Conservation (phyloP, 1,140 invertebrate genomes). For the Lordiphosa stackelbergi region DNA sequence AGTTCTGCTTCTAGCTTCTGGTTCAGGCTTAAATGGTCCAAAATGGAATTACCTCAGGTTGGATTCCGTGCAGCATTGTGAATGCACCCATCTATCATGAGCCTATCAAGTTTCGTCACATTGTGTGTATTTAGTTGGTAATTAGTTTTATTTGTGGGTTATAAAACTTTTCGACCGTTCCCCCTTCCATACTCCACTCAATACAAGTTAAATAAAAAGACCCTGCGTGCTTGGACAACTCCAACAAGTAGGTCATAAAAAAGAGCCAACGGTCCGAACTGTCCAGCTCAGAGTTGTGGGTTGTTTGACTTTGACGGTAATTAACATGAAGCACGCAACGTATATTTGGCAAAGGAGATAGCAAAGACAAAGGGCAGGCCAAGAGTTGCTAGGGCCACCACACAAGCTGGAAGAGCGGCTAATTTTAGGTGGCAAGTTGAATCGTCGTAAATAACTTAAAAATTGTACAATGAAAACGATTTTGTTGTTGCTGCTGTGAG, state of each 20-base stretch:
- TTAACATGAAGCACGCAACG: constrained; percentile 55
- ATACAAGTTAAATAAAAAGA: constrained; percentile 6
- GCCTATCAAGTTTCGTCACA: constrained; percentile 20
- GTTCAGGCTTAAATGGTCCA: no score
- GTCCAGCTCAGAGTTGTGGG: constrained; percentile 24
- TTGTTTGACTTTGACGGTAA: constrained; percentile 37
- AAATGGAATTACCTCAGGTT: no score
- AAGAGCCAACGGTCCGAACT: constrained; percentile 11
- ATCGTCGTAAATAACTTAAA: constrained; percentile 35
- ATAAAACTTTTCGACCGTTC: constrained; percentile 8
- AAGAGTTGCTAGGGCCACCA: constrained; percentile 9
- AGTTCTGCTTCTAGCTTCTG: no score
- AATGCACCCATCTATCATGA: not conserved
- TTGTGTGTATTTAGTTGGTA: constrained; percentile 32
- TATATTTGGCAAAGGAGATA: constrained; percentile 18
- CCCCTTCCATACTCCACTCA: constrained; percentile 6
- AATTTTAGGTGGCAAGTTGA: constrained; percentile 26
- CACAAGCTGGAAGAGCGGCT: constrained; percentile 28
- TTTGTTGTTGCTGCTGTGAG: constrained; percentile 6
- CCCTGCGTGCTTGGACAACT: constrained; percentile 20
- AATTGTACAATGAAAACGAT: not conserved
- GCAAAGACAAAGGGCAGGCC: not conserved
- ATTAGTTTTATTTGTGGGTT: constrained; percentile 43
- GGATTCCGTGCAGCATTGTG: no score
- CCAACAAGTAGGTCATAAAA: constrained; percentile 58